Evolutionary conservation across 1,140 invertebrate species (phyloP).

Genomic region (Drosophila nebulosa): DNA sequence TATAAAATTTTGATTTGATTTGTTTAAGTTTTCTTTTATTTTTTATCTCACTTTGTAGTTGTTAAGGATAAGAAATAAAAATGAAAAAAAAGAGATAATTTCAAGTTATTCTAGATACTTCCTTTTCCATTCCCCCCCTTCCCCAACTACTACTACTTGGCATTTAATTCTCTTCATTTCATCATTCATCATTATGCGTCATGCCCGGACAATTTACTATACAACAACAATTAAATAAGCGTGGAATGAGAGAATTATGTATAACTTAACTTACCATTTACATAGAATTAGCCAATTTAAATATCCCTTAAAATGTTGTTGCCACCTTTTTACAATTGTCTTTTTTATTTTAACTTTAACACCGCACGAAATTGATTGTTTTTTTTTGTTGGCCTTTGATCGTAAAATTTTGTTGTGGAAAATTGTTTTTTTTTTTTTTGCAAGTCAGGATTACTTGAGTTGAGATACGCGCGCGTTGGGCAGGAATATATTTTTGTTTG

Average conservation of each 20-base stretch:
- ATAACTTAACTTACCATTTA: constrained; percentile 60
- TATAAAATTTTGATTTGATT: constrained; percentile 9
- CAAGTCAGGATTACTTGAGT: too few species aligned
- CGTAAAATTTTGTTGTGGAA: neutral
- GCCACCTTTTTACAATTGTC: neutral
- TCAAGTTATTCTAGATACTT: too few species aligned
- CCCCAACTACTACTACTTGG: neutral
- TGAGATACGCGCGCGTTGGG: neutral
- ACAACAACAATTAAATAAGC: neutral
- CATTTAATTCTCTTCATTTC: neutral
- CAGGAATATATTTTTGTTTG: too few species aligned
- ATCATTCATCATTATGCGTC: constrained; percentile 1
- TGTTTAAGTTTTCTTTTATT: neutral
- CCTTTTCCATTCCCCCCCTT: too few species aligned
- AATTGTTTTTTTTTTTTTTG: neutral
- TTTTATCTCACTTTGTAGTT: neutral
- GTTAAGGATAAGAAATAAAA: too few species aligned
- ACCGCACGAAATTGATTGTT: too few species aligned
- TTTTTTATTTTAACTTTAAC: neutral
- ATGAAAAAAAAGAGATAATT: too few species aligned
- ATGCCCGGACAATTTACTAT: neutral
- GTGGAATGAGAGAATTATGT: too few species aligned
- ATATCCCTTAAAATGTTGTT: constrained; percentile 32
- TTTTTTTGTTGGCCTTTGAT: neutral
- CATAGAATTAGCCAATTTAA: constrained; percentile 50